Percentiles rank a stretch among this genome's conserved stretches.
phyloP scores from a whole-genome alignment of 2,888 invertebrate genomes.

The Sipha maydis region DNA sequence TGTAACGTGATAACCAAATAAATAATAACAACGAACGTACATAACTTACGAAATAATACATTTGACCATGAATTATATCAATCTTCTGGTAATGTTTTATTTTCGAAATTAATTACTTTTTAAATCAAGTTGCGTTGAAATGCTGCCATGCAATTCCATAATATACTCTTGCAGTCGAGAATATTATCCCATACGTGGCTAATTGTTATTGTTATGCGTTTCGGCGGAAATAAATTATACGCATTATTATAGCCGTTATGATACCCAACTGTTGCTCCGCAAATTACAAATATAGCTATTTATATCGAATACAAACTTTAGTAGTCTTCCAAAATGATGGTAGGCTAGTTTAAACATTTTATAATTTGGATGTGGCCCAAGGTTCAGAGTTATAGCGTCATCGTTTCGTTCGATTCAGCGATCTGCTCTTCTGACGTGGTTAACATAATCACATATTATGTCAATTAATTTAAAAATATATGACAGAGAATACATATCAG shows the following conservation, averaged over 20 bases:
- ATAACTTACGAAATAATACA: not conserved
- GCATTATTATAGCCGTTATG: not conserved
- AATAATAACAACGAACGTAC: not conserved
- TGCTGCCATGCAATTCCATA: not conserved
- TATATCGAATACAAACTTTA: not conserved
- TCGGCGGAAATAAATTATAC: not conserved
- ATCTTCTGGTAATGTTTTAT: not conserved
- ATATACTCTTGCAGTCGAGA: not conserved
- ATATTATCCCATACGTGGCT: not conserved
- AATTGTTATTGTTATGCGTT: not conserved
- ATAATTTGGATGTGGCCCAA: conserved; percentile 46
- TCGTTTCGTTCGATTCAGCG: not conserved
- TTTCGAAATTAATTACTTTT: not conserved
- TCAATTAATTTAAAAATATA: no score
- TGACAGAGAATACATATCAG: no score
- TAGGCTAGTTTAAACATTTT: conserved; percentile 3
- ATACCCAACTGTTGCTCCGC: conserved; percentile 28
- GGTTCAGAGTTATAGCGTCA: not conserved
- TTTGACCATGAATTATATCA: not conserved
- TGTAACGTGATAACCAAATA: not conserved
- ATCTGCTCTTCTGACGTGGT: not conserved
- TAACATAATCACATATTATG: not conserved
- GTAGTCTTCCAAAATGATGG: not conserved
- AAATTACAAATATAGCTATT: conserved; percentile 4
- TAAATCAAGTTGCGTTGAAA: not conserved